Evolutionary conservation across 2,888 invertebrate species (phyloP).

Genomic region (Lasiommata megera): DNA sequence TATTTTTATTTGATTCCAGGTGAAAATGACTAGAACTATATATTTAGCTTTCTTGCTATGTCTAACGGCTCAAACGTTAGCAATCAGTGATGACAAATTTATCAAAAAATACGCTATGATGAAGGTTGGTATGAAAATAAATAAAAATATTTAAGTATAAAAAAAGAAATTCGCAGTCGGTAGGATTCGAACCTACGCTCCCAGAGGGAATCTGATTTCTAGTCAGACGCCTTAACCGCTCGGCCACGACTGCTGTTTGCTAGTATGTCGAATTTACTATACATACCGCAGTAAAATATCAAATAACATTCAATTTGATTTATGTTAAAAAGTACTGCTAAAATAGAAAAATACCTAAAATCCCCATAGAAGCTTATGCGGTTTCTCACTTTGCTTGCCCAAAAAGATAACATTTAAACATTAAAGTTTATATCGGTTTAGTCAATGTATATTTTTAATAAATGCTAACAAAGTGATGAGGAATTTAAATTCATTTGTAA

Average conservation of each 20-base stretch:
- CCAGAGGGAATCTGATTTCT: slow-evolving; percentile 95
- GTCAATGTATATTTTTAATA: too few species aligned
- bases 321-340: too few species aligned
- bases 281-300: neutral
- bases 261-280: neutral
- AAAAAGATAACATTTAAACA: too few species aligned
- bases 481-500: accelerated
- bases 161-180: slow-evolving; percentile 84
- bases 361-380: too few species aligned
- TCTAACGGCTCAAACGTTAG: slow-evolving; percentile 61
- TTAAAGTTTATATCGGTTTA: too few species aligned
- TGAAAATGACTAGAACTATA: slow-evolving; percentile 35
- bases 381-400: too few species aligned
- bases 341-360: too few species aligned
- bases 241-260: slow-evolving; percentile 87
- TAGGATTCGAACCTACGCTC: slow-evolving; percentile 95
- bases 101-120: slow-evolving; percentile 87
- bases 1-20: slow-evolving; percentile 11
- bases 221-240: slow-evolving; percentile 95
- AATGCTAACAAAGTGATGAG: too few species aligned
- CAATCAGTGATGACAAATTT: slow-evolving; percentile 84
- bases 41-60: slow-evolving; percentile 43
- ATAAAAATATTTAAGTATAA: slow-evolving; percentile 40
- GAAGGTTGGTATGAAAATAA: slow-evolving; percentile 72
- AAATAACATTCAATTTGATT: neutral